A percentile compares a stretch with the other conserved stretches of the same genome.
Evolutionary conservation across 2,797 vertebrate genomes (phyloP).

Genomic region (Microctenopoma stevenorrisi): DNA sequence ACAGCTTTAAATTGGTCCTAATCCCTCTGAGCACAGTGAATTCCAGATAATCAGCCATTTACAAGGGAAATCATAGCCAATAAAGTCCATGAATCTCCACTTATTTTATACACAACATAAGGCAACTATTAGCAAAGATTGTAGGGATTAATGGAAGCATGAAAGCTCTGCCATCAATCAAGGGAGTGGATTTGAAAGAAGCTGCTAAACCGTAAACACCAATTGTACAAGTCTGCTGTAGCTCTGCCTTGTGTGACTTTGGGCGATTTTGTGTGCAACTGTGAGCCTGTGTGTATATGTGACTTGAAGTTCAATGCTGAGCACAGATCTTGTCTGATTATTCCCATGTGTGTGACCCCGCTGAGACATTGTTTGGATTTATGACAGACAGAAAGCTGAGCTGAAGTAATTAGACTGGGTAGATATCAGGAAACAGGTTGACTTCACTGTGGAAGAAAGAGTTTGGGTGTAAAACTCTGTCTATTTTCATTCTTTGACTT

Average conservation of each 20-base stretch:
- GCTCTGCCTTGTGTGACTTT: slow-evolving; percentile 29
- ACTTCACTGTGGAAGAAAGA: slow-evolving; percentile 31
- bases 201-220: slow-evolving; percentile 54
- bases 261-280: slow-evolving; percentile 11
- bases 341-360: slow-evolving; percentile 75
- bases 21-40: slow-evolving; percentile 30
- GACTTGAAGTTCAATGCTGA: slow-evolving; percentile 56
- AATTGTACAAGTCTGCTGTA: slow-evolving; percentile 28
- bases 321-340: slow-evolving; percentile 68
- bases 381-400: slow-evolving; percentile 56
- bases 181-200: slow-evolving; percentile 42
- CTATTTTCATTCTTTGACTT: slow-evolving; percentile 25
- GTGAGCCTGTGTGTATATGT: slow-evolving; percentile 22
- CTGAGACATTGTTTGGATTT: slow-evolving; percentile 65
- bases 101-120: slow-evolving; percentile 62
- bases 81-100: slow-evolving; percentile 56
- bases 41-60: slow-evolving; percentile 39
- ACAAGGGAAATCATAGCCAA: slow-evolving; percentile 54
- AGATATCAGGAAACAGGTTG: slow-evolving; percentile 32
- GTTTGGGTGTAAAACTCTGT: slow-evolving; percentile 18
- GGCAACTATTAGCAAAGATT: slow-evolving; percentile 34
- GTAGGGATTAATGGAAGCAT: slow-evolving; percentile 50
- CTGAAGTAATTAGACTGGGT: slow-evolving; percentile 53
- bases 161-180: slow-evolving; percentile 54
- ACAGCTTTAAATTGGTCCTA: slow-evolving; percentile 28